Evolutionary conservation across 2,888 invertebrate genomes (phyloP).

Genomic region (Apodemia mormo): DNA sequence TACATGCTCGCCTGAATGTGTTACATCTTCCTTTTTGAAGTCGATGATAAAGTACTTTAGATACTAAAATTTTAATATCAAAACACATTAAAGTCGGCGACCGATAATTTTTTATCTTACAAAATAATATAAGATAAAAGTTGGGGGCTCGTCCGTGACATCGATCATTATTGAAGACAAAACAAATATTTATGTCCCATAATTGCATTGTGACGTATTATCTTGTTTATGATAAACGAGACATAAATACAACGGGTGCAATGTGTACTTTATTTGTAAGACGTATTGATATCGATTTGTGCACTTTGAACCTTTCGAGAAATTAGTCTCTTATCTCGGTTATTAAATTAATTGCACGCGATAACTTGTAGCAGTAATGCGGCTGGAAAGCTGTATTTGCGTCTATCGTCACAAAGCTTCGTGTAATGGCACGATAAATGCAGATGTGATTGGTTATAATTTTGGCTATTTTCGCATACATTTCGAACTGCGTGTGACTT

Average conservation of each 20-base stretch:
- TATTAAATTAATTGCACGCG: too few species aligned
- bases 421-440: too few species aligned
- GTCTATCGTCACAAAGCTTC: too few species aligned
- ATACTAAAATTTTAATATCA: too few species aligned
- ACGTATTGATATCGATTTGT: slow-evolving; percentile 49
- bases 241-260: slow-evolving; percentile 38
- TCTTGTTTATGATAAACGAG: slow-evolving; percentile 32
- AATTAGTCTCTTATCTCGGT: background rate
- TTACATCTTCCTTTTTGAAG: too few species aligned
- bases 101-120: slow-evolving; percentile 6
- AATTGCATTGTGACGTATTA: slow-evolving; percentile 64
- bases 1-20: too few species aligned
- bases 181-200: slow-evolving; percentile 61
- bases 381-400: too few species aligned
- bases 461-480: too few species aligned
- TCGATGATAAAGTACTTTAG: too few species aligned
- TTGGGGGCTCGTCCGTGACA: slow-evolving; percentile 79
- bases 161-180: slow-evolving; percentile 65
- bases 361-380: too few species aligned
- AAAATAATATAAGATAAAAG: slow-evolving; percentile 49
- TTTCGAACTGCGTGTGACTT: too few species aligned
- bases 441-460: too few species aligned
- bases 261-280: slow-evolving; percentile 42
- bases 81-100: background rate
- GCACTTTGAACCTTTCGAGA: slow-evolving; percentile 31